Evolutionary conservation across 1,140 invertebrate species (phyloP).

Genomic region (Scaptomyza graminum): DNA sequence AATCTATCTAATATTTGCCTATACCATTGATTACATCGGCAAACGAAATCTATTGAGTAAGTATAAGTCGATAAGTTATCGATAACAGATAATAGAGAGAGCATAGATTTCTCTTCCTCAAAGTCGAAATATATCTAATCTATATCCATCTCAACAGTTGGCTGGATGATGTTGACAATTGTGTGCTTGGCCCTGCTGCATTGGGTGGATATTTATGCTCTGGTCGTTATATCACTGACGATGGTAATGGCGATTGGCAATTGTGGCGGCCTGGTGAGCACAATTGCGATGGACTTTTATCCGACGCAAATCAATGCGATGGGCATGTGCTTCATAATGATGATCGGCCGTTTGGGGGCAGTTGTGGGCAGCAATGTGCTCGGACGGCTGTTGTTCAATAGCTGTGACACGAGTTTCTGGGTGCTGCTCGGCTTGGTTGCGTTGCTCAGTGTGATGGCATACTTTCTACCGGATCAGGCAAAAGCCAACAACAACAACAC

Average conservation of each 20-base stretch:
- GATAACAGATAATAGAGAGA: no score
- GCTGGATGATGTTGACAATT: constrained; percentile 60
- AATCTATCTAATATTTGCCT: constrained; percentile 74
- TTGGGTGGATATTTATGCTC: constrained; percentile 54
- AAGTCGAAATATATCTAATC: no score
- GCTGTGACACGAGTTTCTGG: constrained; percentile 79
- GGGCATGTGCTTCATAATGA: constrained; percentile 84
- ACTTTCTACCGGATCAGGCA: constrained; percentile 61
- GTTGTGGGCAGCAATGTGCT: constrained; percentile 82
- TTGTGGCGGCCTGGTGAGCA: constrained; percentile 80
- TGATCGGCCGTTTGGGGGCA: constrained; percentile 84
- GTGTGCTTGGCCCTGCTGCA: constrained; percentile 54
- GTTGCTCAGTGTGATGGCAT: constrained; percentile 43
- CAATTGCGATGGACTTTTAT: constrained; percentile 83
- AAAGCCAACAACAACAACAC: no score
- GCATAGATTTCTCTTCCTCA: no score
- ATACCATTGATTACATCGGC: constrained; percentile 68
- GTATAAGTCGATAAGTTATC: constrained; percentile 14
- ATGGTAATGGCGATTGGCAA: constrained; percentile 76
- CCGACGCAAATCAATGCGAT: constrained; percentile 84
- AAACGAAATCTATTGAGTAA: constrained; percentile 75
- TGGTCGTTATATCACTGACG: constrained; percentile 65
- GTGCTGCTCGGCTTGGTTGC: constrained; percentile 35
- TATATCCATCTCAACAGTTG: constrained; percentile 48
- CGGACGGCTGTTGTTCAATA: constrained; percentile 73